Conservation (phyloP, 2,888 invertebrate species). For the Corbicula japonica region DNA sequence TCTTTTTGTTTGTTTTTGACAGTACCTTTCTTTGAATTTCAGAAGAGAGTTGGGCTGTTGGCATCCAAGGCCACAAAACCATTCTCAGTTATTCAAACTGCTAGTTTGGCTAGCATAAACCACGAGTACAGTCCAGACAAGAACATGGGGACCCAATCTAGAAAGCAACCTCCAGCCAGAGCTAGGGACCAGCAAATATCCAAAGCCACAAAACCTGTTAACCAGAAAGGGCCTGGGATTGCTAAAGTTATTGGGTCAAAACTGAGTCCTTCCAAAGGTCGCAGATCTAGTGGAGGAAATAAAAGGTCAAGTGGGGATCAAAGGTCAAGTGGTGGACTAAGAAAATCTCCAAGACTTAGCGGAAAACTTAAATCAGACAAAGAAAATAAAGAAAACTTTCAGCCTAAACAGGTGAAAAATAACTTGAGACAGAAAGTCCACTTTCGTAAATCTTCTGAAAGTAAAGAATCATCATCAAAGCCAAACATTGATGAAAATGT, state of each 20-base stretch:
- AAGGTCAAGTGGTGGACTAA: no score
- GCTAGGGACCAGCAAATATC: background rate
- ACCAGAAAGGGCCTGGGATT: background rate
- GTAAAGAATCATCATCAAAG: constrained; percentile 2
- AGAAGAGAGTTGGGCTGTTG: constrained; percentile 75
- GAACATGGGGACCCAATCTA: constrained; percentile 18
- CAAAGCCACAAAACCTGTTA: constrained; percentile 6
- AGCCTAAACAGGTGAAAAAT: background rate
- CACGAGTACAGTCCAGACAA: constrained; percentile 77
- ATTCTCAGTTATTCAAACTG: constrained; percentile 78
- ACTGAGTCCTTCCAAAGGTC: constrained; percentile 3
- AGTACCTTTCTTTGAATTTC: constrained; percentile 52
- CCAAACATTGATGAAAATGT: constrained; percentile 19
- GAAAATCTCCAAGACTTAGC: constrained; percentile 22
- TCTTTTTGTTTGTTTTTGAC: no score
- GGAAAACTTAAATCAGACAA: constrained; percentile 24
- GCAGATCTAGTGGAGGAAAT: constrained; percentile 15
- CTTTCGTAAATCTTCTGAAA: constrained; percentile 10
- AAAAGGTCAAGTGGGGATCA: background rate
- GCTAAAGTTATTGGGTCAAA: background rate
- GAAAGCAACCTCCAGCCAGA: background rate
- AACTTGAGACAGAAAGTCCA: background rate
- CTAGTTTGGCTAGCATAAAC: constrained; percentile 76
- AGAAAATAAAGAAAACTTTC: constrained; percentile 3
- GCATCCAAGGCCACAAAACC: constrained; percentile 73